Conservation (phyloP, 2,888 invertebrate species). For the Oasisia sp. region DNA sequence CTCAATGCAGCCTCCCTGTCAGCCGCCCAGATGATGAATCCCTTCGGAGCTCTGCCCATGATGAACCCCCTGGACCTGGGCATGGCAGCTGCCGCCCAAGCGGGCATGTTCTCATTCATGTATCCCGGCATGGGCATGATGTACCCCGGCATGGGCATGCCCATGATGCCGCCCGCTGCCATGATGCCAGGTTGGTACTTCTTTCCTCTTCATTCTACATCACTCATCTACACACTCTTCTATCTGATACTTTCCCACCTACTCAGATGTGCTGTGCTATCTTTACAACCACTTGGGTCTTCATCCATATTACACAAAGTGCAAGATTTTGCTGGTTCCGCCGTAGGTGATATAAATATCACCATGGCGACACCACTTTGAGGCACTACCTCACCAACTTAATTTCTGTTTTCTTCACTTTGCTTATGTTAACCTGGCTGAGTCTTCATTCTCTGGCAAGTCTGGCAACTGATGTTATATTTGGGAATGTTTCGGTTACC, state of each 20-base stretch:
- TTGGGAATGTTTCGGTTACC: background rate
- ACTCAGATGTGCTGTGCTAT: no score
- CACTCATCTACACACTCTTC: no score
- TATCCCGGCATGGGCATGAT: conserved; percentile 59
- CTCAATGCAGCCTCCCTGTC: conserved; percentile 30
- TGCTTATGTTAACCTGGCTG: no score
- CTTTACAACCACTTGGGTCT: no score
- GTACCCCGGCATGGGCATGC: conserved; percentile 61
- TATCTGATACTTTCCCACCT: no score
- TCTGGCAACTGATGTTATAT: background rate
- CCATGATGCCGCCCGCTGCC: conserved; percentile 70
- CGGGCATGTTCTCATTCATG: conserved; percentile 65
- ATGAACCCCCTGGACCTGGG: background rate
- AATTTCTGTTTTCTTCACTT: no score
- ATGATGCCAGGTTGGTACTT: conserved; percentile 57
- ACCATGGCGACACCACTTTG: no score
- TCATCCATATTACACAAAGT: no score
- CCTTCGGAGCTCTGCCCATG: conserved; percentile 50
- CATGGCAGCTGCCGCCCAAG: conserved; percentile 40
- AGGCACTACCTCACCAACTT: no score
- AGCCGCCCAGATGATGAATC: conserved; percentile 49
- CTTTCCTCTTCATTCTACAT: no score
- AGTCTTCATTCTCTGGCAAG: background rate
- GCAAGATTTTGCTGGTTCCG: no score
- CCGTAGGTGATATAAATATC: no score